Evolutionary conservation across 1,140 invertebrate species (phyloP).

Genomic region (Helicoverpa armigera): DNA sequence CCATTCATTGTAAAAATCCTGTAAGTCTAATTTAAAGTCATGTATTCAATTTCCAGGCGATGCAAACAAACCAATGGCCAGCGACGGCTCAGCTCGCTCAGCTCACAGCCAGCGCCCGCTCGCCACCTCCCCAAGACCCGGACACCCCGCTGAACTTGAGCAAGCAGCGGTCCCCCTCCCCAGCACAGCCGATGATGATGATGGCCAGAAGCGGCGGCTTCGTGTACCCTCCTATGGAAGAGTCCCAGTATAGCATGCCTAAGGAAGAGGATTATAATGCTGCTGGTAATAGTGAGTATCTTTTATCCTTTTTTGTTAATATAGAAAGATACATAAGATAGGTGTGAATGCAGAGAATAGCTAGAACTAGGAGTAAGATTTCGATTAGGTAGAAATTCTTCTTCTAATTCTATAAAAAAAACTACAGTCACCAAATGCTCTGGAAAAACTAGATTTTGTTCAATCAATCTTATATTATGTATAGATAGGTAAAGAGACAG

Average conservation of each 20-base stretch:
- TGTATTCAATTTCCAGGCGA: slow-evolving; percentile 60
- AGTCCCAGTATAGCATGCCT: slow-evolving; percentile 81
- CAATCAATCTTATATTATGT: too few relatives aligned
- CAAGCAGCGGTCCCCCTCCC: slow-evolving; percentile 91
- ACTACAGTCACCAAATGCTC: too few relatives aligned
- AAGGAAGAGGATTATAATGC: slow-evolving; percentile 89
- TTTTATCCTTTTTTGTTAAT: neutral
- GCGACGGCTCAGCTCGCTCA: slow-evolving; percentile 79
- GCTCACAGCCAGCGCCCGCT: slow-evolving; percentile 73
- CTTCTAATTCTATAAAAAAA: too few relatives aligned
- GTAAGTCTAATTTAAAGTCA: neutral
- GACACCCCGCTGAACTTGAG: slow-evolving; percentile 95
- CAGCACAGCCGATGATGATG: slow-evolving; percentile 84
- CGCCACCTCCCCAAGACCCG: slow-evolving; percentile 87
- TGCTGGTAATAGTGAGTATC: slow-evolving; percentile 88
- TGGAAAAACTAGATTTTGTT: too few relatives aligned
- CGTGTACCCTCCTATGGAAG: slow-evolving; percentile 79
- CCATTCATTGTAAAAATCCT: too few relatives aligned
- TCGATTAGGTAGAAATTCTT: too few relatives aligned
- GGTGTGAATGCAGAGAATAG: too few relatives aligned
- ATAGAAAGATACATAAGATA: too few relatives aligned
- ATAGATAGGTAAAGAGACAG: too few relatives aligned
- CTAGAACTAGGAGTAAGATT: too few relatives aligned
- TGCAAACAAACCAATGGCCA: slow-evolving; percentile 69
- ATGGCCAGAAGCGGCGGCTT: slow-evolving; percentile 60